A percentile compares a stretch with the other conserved stretches of the same genome.
phyloP scores from a whole-genome alignment of 2,888 invertebrate genomes.

The Cordylochernes scorpioides region DNA sequence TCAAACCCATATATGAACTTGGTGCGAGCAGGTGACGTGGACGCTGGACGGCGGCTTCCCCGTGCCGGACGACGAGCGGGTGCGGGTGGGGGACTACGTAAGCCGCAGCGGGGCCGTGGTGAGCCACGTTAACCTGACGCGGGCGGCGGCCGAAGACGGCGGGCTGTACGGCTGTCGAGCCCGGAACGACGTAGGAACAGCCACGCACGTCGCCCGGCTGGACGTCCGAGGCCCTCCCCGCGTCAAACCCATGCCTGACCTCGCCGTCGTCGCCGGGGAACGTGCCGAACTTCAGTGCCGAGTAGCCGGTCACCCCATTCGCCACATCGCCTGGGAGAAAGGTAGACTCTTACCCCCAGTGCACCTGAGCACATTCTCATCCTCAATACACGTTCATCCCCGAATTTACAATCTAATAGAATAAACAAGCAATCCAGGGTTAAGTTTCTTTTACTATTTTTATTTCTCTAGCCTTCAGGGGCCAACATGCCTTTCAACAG shows the following conservation, averaged over 20 bases:
- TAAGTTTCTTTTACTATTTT: too few species aligned
- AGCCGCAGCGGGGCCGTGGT: slow-evolving; percentile 20
- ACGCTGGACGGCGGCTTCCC: slow-evolving; percentile 16
- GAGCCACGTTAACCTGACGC: slow-evolving; percentile 22
- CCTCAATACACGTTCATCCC: too few species aligned
- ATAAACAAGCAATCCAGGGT: too few species aligned
- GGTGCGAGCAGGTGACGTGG: too few species aligned
- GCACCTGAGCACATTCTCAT: too few species aligned
- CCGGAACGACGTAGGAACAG: slow-evolving; percentile 19
- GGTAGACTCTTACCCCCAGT: too few species aligned
- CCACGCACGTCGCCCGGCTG: slow-evolving; percentile 18
- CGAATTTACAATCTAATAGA: too few species aligned
- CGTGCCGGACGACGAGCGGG: slow-evolving; percentile 17
- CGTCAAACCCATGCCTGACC: slow-evolving; percentile 25
- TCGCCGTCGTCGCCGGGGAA: slow-evolving; percentile 49
- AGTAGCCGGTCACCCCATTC: slow-evolving; percentile 60
- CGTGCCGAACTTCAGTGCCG: slow-evolving; percentile 49
- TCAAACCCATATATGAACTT: too few species aligned
- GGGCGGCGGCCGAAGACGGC: slow-evolving; percentile 19
- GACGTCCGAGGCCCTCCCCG: slow-evolving; percentile 26
- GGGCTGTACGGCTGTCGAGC: slow-evolving; percentile 22
- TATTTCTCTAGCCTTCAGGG: too few species aligned
- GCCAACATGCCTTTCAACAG: too few species aligned
- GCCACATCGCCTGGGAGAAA: slow-evolving; percentile 52
- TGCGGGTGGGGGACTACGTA: slow-evolving; percentile 19